Evolutionary conservation across 2,797 vertebrate species (phyloP), one percentile per base, ranked within the genome.

Genomic region (Serranus cabrilla): DNA sequence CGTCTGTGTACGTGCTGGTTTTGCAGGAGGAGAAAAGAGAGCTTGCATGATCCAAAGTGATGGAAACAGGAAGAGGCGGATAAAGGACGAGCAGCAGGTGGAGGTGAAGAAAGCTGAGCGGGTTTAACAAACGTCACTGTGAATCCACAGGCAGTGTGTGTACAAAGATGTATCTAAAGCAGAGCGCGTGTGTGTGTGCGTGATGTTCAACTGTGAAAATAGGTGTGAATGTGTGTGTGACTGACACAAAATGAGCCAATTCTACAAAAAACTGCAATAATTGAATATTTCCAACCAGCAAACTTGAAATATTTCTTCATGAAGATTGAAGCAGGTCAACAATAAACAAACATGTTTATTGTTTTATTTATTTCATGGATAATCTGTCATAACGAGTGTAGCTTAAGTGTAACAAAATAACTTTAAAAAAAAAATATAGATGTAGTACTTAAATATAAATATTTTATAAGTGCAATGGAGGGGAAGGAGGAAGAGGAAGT

Each of bases 81-180:
- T 25, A 7, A 40, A 7, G 62, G 71, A 31, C 51, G 20, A 11
- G 17, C 67, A 81, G 80, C 50, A 73, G 72, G 84, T 62, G 71
- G 73, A 84, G 82, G 57, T 42, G 7, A 46, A 69, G 71, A 72
- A 7, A 68, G 62, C 56, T 20, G 67, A 71, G 68, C 43, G 14
- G 60, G 54, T 67, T 59, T 18, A 72, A 47, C 49, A 63, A 62
- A 50, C 10, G 45, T 87, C 45, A 82, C 82, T 87, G 83, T 90
- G 84, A 88, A 91, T 73, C 76, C 1, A 27, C 77, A 14, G 71
- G 81, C 59, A 71, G 82, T 72, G 60, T 82, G 71, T 90, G 84
- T 64, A 81, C 57, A 78, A 85, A 90, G 54, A 56, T 76, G 77
- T 78, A 72, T 64, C 45, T 46, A 73, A 34, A 11, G 64, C 58